These are phyloP conservation scores for Batillaria attramentaria DNA, from an alignment of 1,140 invertebrate species.

Conservation along the genomic window DNA sequence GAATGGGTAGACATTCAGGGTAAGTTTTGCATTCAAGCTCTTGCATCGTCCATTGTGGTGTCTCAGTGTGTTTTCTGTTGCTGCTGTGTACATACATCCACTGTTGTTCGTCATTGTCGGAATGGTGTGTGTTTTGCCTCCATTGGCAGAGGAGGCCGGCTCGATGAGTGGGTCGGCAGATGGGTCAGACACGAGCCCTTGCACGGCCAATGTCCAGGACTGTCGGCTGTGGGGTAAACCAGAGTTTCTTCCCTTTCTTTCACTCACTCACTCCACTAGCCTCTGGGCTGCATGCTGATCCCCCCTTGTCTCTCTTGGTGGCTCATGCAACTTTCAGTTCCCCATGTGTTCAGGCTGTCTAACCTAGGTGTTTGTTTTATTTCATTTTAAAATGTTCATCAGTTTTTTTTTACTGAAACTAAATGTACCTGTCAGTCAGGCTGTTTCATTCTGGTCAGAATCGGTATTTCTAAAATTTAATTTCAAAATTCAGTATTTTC, in stretches of 20 bases:
- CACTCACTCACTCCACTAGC: slow-evolving; percentile 16
- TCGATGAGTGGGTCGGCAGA: neutral
- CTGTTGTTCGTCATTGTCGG: no score
- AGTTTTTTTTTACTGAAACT: no score
- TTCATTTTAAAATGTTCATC: no score
- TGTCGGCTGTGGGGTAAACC: slow-evolving; percentile 10
- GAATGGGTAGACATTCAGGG: neutral
- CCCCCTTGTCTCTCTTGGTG: neutral
- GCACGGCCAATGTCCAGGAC: slow-evolving; percentile 14
- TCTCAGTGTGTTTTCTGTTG: no score
- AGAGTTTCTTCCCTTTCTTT: slow-evolving; percentile 30
- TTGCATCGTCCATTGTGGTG: no score
- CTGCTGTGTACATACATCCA: no score
- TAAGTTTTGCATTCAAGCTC: no score
- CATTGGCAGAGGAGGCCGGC: slow-evolving; percentile 25
- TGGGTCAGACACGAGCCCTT: slow-evolving; percentile 13
- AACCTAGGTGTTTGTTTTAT: no score
- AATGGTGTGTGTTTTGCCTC: slow-evolving; percentile 26
- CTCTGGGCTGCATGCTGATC: neutral
- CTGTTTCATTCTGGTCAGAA: no score
- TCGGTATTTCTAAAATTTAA: no score
- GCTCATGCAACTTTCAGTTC: neutral
- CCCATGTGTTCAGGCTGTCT: neutral
- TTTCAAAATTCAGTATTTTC: no score
- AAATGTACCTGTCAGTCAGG: no score